Base-by-base conservation (phyloP, 2,797 vertebrate species). In the Clamator glandarius region DNA sequence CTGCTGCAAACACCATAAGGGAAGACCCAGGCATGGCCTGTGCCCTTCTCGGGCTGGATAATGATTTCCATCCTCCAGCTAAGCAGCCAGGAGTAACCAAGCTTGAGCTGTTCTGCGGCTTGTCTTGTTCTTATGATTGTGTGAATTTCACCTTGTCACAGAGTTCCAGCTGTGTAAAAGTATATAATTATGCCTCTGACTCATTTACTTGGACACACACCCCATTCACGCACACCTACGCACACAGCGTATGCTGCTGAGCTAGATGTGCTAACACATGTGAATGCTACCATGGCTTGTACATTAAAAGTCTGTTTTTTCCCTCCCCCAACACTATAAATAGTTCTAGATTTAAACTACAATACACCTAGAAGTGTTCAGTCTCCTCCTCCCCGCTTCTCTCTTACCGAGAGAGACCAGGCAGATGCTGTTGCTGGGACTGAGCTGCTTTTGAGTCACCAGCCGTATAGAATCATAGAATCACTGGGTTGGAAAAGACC, bases 171-270 rank as follows among this genome's bases (percentile, higher is more conserved):
- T 80, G 91, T 69, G 93, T 90, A 90, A 95, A 95, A 77, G 83
- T 88, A 59, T 73, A 50, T 82, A 86, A 93, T 95, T 95, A 94
- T 86, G 89, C 46, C 7, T 92, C 85, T 96, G 96, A 97, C 75
- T 96, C 97, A 96, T 73, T 84, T 86, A 58, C 96, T 82, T 94
- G 95, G 95, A 94, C 96, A 87, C 92, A 52, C 69, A 52, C 58
- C 87, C 94, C 57, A 78, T 90, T 90, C 96, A 89, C 81, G 88
- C 80, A 90, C 92, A 95, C 96, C 96, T 87, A 86, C 97, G 58
- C 84, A 26, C 8, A 0, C 81, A 90, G 61, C 15, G 9, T 42
- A 58, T 82, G 85, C 92, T 89, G 89, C 95, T 85, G 77, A 95
- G 87, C 88, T 93, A 67, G 95, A 63, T 70, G 84, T 86, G 94